Base-by-base conservation (phyloP, 2,797 vertebrate species). In the Siniperca obscura region DNA sequence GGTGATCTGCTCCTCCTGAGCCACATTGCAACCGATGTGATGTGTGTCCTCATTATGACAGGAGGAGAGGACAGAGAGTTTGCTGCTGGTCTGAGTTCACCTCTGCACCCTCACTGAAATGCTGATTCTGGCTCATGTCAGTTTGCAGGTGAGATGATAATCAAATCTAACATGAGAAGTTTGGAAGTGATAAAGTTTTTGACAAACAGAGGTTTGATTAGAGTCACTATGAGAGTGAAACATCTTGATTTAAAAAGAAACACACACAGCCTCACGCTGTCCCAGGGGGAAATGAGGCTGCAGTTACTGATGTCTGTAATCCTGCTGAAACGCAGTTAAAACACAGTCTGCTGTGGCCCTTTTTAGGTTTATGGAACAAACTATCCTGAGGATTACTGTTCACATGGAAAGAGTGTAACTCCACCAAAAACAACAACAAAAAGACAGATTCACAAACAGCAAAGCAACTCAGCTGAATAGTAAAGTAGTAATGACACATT, bases 351-450 rank as follows among this genome's bases (percentile, higher is more conserved):
- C 65, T 64, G n/a, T 69, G 67, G 81, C 69, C 81, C 67, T 87
- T 92, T 93, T 93, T 83, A 90, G 90, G 86, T 91, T 92, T 90
- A 86, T 85, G 65, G 90, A 93, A 84, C 91, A 93, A 92, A 91
- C 61, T 83, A 83, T 83, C 60, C 27, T 0, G 85, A 86, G 89
- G 93, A 93, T 93, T 92, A 92, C 25, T 61, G 82, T 36, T 81
- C 80, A 71, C 78, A 81, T 48, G 73, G 46, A 82, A 61, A 50
- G 22, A 57, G 38, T 16, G 59, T 11, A 60, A 67, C 73, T 72
- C 22, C 44, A 57, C 46, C 10, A 22, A 72, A 52, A 81, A 76
- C 62, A 87, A 78, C 70, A 85, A 80, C 14, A 82, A 70, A 30
- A 30, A 74, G 4, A 44, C 13, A 70, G 19, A 84, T 42, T 4